These are phyloP conservation scores for Oncorhynchus masou DNA, from an alignment of 2,113 vertebrate species.

Conservation along the genomic window DNA sequence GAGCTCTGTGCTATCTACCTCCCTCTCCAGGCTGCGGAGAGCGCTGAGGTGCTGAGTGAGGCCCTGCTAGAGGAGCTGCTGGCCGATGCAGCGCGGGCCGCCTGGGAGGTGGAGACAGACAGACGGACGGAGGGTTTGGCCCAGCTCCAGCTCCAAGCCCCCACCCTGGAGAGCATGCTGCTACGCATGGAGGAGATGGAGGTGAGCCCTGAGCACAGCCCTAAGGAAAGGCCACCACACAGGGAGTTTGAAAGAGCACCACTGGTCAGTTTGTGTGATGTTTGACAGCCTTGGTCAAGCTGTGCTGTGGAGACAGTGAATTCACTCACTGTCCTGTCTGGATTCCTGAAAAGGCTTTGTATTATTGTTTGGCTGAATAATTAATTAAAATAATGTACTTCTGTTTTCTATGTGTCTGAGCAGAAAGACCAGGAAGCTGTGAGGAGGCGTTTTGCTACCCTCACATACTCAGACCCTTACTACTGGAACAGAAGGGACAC, in stretches of 20 bases:
- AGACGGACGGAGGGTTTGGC: slow-evolving; percentile 41
- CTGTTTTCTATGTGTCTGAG: slow-evolving; percentile 25
- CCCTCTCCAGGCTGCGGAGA: slow-evolving; percentile 57
- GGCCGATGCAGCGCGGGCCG: slow-evolving; percentile 64
- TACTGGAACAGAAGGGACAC: slow-evolving; percentile 66
- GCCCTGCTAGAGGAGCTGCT: slow-evolving; percentile 69
- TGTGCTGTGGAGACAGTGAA: neutral
- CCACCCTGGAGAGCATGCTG: slow-evolving; percentile 84
- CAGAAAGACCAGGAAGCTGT: slow-evolving; percentile 87
- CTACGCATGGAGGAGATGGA: slow-evolving; percentile 95
- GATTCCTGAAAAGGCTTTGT: neutral
- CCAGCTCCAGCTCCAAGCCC: slow-evolving; percentile 57
- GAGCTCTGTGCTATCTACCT: neutral
- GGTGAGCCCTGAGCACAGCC: slow-evolving; percentile 66
- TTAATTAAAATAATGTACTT: slow-evolving; percentile 4
- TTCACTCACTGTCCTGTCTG: no score
- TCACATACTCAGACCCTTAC: slow-evolving; percentile 79
- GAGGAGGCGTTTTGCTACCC: slow-evolving; percentile 80
- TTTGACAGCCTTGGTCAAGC: slow-evolving; percentile 32
- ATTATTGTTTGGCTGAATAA: neutral
- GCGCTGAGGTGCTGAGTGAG: slow-evolving; percentile 58
- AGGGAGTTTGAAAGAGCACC: slow-evolving; percentile 33
- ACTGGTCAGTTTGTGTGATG: slow-evolving; percentile 15
- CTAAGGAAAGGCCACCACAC: neutral
- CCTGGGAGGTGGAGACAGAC: slow-evolving; percentile 54